Evolutionary conservation across 2,888 invertebrate species (phyloP).

Genomic region (Melanophora roralis): DNA sequence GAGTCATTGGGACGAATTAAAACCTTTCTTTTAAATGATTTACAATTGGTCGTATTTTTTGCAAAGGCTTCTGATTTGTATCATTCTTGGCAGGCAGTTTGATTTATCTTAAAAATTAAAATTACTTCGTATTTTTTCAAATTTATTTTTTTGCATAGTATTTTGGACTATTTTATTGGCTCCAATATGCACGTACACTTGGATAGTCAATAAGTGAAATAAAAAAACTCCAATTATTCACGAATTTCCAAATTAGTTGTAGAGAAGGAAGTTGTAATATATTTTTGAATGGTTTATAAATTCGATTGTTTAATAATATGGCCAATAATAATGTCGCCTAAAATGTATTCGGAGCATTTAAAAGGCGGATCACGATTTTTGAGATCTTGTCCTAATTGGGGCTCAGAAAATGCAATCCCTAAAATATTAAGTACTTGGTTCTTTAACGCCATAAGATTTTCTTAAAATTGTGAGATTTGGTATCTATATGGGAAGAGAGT

Average conservation of each 20-base stretch:
- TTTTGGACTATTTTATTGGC: conserved; percentile 40
- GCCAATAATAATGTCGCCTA: conserved; percentile 24
- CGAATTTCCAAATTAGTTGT: conserved; percentile 48
- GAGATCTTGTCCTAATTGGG: neutral
- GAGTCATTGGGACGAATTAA: conserved; percentile 39
- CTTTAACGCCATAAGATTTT: conserved; percentile 9
- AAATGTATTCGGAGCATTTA: neutral
- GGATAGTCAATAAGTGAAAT: conserved; percentile 55
- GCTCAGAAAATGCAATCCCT: neutral
- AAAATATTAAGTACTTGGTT: neutral
- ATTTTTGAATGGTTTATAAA: conserved; percentile 52
- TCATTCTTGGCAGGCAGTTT: conserved; percentile 56
- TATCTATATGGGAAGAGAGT: neutral
- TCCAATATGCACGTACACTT: conserved; percentile 51
- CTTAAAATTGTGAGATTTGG: neutral
- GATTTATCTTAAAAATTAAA: conserved; percentile 63
- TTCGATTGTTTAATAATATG: conserved; percentile 48
- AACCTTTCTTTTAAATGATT: conserved; percentile 31
- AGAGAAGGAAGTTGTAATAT: conserved; percentile 56
- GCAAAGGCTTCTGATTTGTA: conserved; percentile 8
- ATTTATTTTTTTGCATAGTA: conserved; percentile 31
- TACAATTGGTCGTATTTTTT: conserved; percentile 30
- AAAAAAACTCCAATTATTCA: conserved; percentile 54
- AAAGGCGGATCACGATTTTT: neutral
- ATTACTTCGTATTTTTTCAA: conserved; percentile 54